Evolutionary conservation across 2,113 vertebrate species (phyloP).

Genomic region (Labeo rohita): DNA sequence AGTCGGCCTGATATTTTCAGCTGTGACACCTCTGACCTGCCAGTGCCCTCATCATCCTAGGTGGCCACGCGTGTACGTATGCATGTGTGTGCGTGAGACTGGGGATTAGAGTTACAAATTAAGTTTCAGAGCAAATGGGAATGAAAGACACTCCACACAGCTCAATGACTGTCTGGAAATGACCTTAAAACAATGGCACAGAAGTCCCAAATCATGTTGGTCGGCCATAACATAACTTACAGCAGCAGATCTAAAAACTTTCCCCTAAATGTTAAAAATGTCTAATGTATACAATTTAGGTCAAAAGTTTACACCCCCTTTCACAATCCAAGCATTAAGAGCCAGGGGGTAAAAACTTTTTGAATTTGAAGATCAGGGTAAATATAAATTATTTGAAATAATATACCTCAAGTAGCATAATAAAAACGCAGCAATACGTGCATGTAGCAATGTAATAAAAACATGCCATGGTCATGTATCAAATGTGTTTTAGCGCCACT

Average conservation of each 20-base stretch:
- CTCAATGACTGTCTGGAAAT: background rate
- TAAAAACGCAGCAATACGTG: no score
- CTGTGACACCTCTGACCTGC: slow-evolving; percentile 52
- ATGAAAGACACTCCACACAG: background rate
- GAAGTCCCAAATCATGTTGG: background rate
- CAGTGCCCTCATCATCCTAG: slow-evolving; percentile 39
- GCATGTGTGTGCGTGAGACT: slow-evolving; percentile 16
- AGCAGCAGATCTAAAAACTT: background rate
- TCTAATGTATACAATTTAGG: background rate
- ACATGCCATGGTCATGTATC: no score
- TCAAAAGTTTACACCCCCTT: no score
- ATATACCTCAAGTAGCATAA: no score
- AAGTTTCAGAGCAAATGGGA: background rate
- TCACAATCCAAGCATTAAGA: no score
- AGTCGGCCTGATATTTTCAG: slow-evolving; percentile 56
- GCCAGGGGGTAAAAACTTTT: no score
- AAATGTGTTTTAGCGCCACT: no score
- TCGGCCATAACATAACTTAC: background rate
- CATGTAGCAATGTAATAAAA: no score
- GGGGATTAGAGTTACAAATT: slow-evolving; percentile 22
- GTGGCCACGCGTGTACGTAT: background rate
- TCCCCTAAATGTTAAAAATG: background rate
- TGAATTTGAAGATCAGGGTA: no score
- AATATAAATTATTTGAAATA: no score
- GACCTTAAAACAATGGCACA: background rate